Evolutionary conservation across 2,113 vertebrate species (phyloP), one percentile per base, ranked within the genome.

Genomic region (Charadrius vociferus): DNA sequence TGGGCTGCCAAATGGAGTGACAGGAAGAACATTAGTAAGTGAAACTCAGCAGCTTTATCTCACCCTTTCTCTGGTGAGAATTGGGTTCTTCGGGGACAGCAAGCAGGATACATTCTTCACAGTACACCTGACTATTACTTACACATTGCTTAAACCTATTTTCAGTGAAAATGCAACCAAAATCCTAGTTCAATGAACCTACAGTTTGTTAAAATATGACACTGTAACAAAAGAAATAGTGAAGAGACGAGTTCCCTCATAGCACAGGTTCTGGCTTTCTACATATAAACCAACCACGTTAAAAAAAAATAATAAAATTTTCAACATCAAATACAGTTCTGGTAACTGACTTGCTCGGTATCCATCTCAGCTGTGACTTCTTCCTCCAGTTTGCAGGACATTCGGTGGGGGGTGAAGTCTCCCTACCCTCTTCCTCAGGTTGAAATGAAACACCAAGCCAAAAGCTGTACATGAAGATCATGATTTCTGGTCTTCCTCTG

Each of bases 401-500:
- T 86, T 52, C 83, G 58, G 72, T 59, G 87, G 88, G 29, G 43
- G 47, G 32, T 82, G 45, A 58, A 86, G 80, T 4, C 53, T 91
- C 50, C 77, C 72, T 34, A 34, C 39, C 27, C 39, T 87, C 56
- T 82, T 82, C 65, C 68, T 66, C 82, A 23, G 56, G 83, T 65
- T 58, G 86, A 94, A 95, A 90, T 71, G 78, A 92, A 92, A 73
- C 50, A 80, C 32, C 83, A 90, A 86, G 63, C 53, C 20, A 95
- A 87, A 88, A 73, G 47, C 29, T 47, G 80, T 27, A 58, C 6
- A 8, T 16, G 84, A 50, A 58, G 86, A 93, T 98, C 97, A 98
- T 24, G 91, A 96, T 92, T 97, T 96, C 83, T 92, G 87, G 59
- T 92, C 95, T 72, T 98, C 97, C 75, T 99, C 99, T 70, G 98